Percentiles rank a stretch among this genome's conserved stretches.
Conservation (phyloP, 1,140 invertebrate genomes). For the Drosophila lini region DNA sequence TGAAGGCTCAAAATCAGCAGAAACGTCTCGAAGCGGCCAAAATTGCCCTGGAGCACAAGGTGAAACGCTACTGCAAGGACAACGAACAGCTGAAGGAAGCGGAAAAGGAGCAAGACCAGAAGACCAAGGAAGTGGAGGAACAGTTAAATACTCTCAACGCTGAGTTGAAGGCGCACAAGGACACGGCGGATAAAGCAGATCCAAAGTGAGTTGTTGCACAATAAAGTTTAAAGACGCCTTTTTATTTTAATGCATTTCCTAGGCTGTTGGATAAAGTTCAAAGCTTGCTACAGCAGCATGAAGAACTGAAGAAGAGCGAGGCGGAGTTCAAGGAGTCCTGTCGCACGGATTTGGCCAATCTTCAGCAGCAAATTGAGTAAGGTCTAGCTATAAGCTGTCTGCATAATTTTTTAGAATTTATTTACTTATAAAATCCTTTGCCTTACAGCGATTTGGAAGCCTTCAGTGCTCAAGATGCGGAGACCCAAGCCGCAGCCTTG, state of each 20-base stretch:
- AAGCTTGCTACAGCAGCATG: conserved; percentile 88
- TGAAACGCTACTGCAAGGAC: conserved; percentile 68
- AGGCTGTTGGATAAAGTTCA: conserved; percentile 88
- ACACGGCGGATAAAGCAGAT: conserved; percentile 84
- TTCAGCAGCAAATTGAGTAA: conserved; percentile 87
- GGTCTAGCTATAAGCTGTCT: conserved; percentile 47
- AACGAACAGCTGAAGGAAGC: conserved; percentile 84
- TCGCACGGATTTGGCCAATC: conserved; percentile 87
- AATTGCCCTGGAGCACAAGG: conserved; percentile 83
- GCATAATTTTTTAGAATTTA: background rate
- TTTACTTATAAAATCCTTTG: background rate
- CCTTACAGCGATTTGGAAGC: conserved; percentile 85
- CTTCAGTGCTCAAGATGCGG: conserved; percentile 84
- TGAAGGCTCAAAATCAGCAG: conserved; percentile 85
- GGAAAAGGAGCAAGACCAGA: conserved; percentile 83
- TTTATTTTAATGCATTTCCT: conserved; percentile 35
- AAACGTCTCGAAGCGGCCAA: conserved; percentile 86
- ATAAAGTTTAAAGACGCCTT: no score
- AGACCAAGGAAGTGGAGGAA: conserved; percentile 61
- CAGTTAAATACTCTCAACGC: conserved; percentile 72
- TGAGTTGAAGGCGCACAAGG: conserved; percentile 84
- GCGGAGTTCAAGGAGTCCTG: conserved; percentile 91
- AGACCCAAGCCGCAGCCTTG: conserved; percentile 85
- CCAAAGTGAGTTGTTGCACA: conserved; percentile 82
- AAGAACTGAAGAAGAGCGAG: conserved; percentile 90